Conservation (phyloP, 2,113 vertebrate genomes). For the Vidua chalybeata region DNA sequence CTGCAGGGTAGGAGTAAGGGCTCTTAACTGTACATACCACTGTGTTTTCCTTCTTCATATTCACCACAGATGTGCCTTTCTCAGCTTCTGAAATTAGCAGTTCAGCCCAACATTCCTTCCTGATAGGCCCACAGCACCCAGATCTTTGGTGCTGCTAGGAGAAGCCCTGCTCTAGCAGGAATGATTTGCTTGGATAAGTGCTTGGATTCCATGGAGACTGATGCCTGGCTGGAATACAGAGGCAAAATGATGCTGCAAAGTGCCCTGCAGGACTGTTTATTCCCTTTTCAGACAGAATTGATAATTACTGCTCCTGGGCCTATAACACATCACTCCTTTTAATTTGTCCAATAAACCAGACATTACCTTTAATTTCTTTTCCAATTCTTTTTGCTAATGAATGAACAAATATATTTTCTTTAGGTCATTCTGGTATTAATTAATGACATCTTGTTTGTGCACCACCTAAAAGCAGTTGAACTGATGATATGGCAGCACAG, state of each 20-base stretch:
- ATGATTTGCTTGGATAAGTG: not conserved
- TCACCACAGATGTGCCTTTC: not conserved
- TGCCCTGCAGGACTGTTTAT: conserved; percentile 17
- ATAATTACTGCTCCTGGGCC: conserved; percentile 11
- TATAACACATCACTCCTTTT: not conserved
- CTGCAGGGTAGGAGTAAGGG: not conserved
- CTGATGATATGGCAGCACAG: not conserved
- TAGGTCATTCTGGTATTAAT: not conserved
- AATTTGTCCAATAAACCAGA: not conserved
- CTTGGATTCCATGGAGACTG: not conserved
- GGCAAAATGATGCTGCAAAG: conserved; percentile 14
- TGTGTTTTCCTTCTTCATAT: not conserved
- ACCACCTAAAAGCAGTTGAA: not conserved
- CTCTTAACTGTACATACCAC: not conserved
- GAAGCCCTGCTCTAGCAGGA: not conserved
- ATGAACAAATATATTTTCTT: not conserved
- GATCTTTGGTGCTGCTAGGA: not conserved
- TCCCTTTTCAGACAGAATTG: conserved; percentile 26
- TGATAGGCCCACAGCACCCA: not conserved
- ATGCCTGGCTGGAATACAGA: not conserved
- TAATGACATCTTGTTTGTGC: not conserved
- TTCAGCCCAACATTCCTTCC: not conserved
- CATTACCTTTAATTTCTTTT: not conserved
- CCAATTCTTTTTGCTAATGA: not conserved
- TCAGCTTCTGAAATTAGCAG: not conserved